A percentile compares a stretch with the other conserved stretches of the same genome.
These are phyloP conservation scores for Dromas ardeola DNA, from an alignment of 2,113 vertebrate genomes.

Conservation along the genomic window DNA sequence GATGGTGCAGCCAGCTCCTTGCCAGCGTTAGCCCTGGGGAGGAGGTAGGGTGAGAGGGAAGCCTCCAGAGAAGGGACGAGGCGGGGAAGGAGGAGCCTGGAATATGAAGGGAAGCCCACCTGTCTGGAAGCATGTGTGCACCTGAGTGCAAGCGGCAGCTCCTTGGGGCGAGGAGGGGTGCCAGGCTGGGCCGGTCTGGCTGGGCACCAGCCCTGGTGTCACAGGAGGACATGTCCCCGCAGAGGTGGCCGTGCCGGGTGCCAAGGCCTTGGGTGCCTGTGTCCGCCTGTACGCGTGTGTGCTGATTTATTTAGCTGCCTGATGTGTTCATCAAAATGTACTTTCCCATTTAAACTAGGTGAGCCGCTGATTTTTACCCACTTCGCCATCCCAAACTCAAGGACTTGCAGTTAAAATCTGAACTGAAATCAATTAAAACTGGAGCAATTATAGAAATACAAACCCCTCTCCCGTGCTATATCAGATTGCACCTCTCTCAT, in stretches of 20 bases:
- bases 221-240: fast-evolving
- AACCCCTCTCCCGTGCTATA: fast-evolving
- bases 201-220: background rate
- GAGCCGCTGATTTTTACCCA: background rate
- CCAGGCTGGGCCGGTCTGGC: background rate
- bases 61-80: fast-evolving
- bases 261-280: background rate
- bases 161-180: background rate
- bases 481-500: background rate
- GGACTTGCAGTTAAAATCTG: background rate
- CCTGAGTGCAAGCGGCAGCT: background rate
- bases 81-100: background rate
- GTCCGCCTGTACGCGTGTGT: fast-evolving
- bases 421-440: background rate
- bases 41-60: background rate
- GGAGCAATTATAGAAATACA: background rate
- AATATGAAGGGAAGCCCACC: background rate
- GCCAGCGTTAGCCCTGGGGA: background rate
- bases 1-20: background rate
- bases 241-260: background rate
- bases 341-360: background rate
- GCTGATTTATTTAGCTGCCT: fast-evolving
- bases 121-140: background rate
- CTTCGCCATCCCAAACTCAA: fast-evolving
- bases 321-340: background rate